Conservation (phyloP, 2,113 vertebrate species). For the Eretmochelys imbricata region DNA sequence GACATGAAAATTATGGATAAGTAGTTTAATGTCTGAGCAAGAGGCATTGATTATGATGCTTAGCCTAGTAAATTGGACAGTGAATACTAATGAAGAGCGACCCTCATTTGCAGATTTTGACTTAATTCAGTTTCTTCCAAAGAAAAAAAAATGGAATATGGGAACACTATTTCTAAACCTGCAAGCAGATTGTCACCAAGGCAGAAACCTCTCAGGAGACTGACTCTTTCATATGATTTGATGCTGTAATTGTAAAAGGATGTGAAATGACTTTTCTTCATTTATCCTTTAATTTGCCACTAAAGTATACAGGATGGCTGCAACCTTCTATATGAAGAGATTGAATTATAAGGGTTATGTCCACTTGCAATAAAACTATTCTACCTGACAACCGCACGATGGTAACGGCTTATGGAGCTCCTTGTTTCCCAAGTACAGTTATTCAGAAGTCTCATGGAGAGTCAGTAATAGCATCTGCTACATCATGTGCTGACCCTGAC, state of each 20-base stretch:
- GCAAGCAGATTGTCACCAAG: neutral
- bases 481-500: neutral
- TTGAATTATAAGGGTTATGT: slow-evolving; percentile 4
- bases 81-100: slow-evolving; percentile 28
- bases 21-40: slow-evolving; percentile 21
- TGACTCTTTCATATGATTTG: neutral
- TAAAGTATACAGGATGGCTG: neutral
- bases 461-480: neutral
- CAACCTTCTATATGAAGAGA: neutral
- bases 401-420: slow-evolving; percentile 7
- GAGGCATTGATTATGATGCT: slow-evolving; percentile 1
- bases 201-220: neutral
- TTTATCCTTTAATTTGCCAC: neutral
- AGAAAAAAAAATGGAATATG: neutral
- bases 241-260: neutral
- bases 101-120: neutral
- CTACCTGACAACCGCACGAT: slow-evolving; percentile 11
- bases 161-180: neutral
- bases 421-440: neutral
- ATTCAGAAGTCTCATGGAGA: neutral
- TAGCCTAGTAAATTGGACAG: neutral
- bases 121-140: neutral
- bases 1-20: slow-evolving; percentile 13
- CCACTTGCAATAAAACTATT: neutral
- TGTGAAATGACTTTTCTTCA: neutral